phyloP scores from a whole-genome alignment of 2,113 vertebrate species.

The Hemiprocne comata region DNA sequence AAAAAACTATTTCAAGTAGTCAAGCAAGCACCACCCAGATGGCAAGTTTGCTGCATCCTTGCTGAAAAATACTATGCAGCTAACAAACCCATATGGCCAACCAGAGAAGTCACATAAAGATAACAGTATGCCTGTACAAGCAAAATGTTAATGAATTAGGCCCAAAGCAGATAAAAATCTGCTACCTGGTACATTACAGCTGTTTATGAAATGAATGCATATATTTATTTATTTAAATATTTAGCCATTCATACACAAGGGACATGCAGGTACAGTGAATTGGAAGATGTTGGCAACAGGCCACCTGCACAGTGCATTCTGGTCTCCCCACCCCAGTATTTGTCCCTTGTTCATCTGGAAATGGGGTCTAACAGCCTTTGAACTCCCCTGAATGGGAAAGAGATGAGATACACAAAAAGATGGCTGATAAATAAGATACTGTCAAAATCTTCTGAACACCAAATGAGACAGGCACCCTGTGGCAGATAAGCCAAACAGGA shows the following conservation, averaged over 20 bases:
- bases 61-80: constrained; percentile 37
- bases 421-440: background rate
- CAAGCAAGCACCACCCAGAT: constrained; percentile 21
- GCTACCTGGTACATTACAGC: constrained; percentile 22
- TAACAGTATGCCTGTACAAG: background rate
- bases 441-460: background rate
- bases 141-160: constrained; percentile 41
- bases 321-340: background rate
- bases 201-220: background rate
- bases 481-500: background rate
- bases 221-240: background rate
- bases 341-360: background rate
- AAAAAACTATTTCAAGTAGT: constrained; percentile 13
- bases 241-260: background rate
- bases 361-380: background rate
- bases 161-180: constrained; percentile 42
- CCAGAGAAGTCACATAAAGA: constrained; percentile 33
- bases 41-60: constrained; percentile 30
- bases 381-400: background rate
- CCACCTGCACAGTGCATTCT: background rate
- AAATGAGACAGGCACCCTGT: accelerated
- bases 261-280: background rate
- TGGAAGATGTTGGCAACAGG: background rate
- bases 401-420: background rate
- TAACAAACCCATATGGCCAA: constrained; percentile 48